Percentiles rank a stretch among this genome's conserved stretches.
Evolutionary conservation across 2,888 invertebrate genomes (phyloP).

Genomic region (Harmothoe impar): DNA sequence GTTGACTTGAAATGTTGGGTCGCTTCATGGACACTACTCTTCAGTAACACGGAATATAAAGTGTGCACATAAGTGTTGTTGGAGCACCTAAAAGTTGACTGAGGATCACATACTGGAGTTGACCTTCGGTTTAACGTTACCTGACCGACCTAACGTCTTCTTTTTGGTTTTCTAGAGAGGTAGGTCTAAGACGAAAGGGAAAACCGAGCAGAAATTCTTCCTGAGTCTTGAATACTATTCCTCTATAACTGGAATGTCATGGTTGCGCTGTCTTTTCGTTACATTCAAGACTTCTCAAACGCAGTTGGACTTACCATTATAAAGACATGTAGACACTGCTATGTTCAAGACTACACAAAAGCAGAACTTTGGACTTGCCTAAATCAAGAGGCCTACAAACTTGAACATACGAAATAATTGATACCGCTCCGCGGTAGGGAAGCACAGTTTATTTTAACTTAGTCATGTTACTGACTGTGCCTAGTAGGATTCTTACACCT

Average conservation of each 20-base stretch:
- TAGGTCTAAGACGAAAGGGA: background rate
- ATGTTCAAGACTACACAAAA: background rate
- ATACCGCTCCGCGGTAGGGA: too few species aligned
- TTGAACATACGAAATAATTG: background rate
- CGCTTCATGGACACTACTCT: background rate
- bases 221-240: background rate
- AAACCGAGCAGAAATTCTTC: background rate
- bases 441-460: background rate
- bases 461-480: background rate
- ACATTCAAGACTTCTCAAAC: background rate
- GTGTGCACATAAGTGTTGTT: background rate
- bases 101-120: background rate
- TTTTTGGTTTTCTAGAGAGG: slow-evolving; percentile 15
- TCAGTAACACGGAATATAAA: background rate
- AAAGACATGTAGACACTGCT: background rate
- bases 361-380: background rate
- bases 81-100: background rate
- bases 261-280: too few species aligned
- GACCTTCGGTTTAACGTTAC: slow-evolving; percentile 20
- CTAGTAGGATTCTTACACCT: background rate
- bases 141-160: background rate
- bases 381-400: background rate
- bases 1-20: background rate
- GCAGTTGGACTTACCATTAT: background rate
- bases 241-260: too few species aligned